Base-by-base conservation (phyloP, 2,113 vertebrate genomes). In the Neogale vison region DNA sequence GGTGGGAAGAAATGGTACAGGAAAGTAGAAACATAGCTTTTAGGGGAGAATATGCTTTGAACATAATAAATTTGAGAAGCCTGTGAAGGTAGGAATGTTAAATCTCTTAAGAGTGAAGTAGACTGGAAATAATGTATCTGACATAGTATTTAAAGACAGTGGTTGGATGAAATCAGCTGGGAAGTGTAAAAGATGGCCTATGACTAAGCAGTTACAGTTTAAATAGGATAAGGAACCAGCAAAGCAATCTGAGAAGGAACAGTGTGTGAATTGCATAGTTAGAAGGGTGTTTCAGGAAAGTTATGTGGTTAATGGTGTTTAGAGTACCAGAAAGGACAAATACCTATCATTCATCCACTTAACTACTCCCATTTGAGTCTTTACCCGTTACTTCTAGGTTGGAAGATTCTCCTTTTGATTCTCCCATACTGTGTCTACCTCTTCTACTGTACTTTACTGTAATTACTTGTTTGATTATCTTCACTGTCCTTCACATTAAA, bases 401-500 rank as follows among this genome's bases (percentile, higher is more conserved):
- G 67, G 77, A 45, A 59, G 13, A 59, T 84, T 85, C 21, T 47
- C 34, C 36, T 95, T 95, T 74, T 57, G 50, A 47, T 74, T 97
- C 23, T 94, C 72, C 21, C 10, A 61, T 15, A 23, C 13, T 47
- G 31, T 15, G 36, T 65, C 24, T 59, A 29, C 42, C 77, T 89
- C 17, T 94, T 92, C 47, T 34, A 34, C 81, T 79, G 61, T 89
- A 59, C 31, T 93, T 93, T 34, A 83, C 59, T 79, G 1, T 9
- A 90, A 55, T 74, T 86, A 67, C 11, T 74, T 93, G 59, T 87
- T 83, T 84, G 42, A 26, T 83, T 96, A 42, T 69, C 11, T 93
- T 90, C 18, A 4, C 83, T 50, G 88, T 95, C n/a, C 9, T 96
- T 95, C 36, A 77, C 11, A 36, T 69, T 77, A 95, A 55, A 85